Conservation (phyloP, 2,888 invertebrate species). For the Camptogramma bilineatum region DNA sequence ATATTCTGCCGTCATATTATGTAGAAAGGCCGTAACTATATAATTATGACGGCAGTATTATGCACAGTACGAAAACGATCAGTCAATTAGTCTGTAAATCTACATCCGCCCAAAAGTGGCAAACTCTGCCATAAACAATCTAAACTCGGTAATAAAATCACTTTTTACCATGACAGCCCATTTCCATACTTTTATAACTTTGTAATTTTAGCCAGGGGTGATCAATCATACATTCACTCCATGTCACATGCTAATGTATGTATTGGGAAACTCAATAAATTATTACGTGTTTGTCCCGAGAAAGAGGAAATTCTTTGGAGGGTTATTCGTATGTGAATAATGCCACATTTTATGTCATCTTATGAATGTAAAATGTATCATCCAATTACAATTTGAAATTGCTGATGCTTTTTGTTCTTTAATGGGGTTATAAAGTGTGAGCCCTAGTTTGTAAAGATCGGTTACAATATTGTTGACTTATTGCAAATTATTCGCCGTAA, state of each 20-base stretch:
- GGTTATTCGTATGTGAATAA: conserved; percentile 28
- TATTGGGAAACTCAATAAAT: conserved; percentile 38
- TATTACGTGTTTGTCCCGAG: conserved; percentile 30
- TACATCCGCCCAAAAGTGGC: conserved; percentile 8
- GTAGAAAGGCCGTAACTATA: no score
- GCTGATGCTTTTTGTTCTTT: not conserved
- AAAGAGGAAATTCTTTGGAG: conserved; percentile 27
- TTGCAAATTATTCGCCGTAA: no score
- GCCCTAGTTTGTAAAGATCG: no score
- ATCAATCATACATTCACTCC: conserved; percentile 40
- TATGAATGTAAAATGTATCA: conserved; percentile 24
- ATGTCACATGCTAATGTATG: conserved; percentile 40
- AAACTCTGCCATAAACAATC: conserved; percentile 18
- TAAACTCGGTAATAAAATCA: conserved; percentile 33
- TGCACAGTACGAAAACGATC: not conserved
- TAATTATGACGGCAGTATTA: no score
- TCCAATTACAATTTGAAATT: conserved; percentile 18
- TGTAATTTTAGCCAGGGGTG: conserved; percentile 33
- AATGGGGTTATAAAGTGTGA: not conserved
- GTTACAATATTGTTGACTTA: no score
- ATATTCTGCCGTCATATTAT: no score
- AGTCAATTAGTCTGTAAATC: conserved; percentile 13
- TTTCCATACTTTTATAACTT: conserved; percentile 38
- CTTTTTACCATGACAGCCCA: conserved; percentile 31
- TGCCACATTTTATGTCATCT: conserved; percentile 19